These are phyloP conservation scores for Drymodes brunneopygia DNA, from an alignment of 2,113 vertebrate species.

Conservation along the genomic window DNA sequence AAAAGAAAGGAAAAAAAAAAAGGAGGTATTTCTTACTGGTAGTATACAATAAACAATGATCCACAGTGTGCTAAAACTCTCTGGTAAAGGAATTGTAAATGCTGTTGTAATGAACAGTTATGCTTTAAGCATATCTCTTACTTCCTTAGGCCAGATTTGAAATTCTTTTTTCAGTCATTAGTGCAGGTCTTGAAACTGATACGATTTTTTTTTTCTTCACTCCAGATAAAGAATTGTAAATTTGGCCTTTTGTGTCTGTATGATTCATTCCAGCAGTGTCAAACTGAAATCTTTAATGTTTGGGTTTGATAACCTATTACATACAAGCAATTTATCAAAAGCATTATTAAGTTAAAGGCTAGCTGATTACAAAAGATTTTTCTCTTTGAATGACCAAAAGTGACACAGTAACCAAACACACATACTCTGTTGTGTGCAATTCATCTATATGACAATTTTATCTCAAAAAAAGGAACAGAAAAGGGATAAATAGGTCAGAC, in stretches of 20 bases:
- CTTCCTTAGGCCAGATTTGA: not conserved
- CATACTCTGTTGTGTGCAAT: not conserved
- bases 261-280: conserved; percentile 4
- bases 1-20: not conserved
- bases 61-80: not conserved
- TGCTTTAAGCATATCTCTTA: not conserved
- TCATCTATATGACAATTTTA: not conserved
- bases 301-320: conserved; percentile 21
- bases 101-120: not conserved
- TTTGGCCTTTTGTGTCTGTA: not conserved
- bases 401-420: not conserved
- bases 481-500: not conserved
- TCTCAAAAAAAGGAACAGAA: not conserved
- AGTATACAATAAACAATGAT: not conserved
- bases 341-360: conserved; percentile 22
- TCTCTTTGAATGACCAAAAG: conserved; percentile 19
- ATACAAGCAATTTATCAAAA: conserved; percentile 32
- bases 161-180: not conserved
- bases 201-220: not conserved
- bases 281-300: conserved; percentile 16
- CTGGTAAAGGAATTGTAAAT: not conserved
- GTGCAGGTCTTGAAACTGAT: not conserved
- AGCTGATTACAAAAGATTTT: conserved; percentile 35
- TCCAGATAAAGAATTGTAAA: not conserved
- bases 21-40: not conserved